phyloP scores from a whole-genome alignment of 2,888 invertebrate genomes.

The Scaptodrosophila latifasciaeformis region DNA sequence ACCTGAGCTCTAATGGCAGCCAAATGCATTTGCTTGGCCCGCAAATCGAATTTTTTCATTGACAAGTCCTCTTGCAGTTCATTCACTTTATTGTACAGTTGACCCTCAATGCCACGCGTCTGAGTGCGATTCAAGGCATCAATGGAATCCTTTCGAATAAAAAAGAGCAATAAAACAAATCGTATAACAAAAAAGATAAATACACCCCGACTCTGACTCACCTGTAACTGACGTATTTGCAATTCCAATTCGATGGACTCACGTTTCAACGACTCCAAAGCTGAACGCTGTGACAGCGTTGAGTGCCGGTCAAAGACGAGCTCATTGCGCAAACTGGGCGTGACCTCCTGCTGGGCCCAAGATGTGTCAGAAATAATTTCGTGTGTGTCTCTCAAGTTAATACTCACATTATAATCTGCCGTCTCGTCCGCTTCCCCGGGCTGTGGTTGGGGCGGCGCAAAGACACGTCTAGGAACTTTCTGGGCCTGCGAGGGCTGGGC shows the following conservation, averaged over 20 bases:
- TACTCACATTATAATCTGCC: conserved; percentile 76
- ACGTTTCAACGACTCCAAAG: conserved; percentile 86
- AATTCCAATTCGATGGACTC: conserved; percentile 89
- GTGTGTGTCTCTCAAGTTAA: not conserved
- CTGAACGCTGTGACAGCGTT: conserved; percentile 82
- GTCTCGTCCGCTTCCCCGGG: conserved; percentile 74
- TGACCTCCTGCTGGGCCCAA: conserved; percentile 78
- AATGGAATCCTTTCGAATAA: conserved; percentile 82
- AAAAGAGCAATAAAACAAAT: not conserved
- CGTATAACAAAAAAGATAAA: not conserved
- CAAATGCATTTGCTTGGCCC: conserved; percentile 92
- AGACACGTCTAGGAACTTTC: conserved; percentile 75
- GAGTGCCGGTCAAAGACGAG: conserved; percentile 87
- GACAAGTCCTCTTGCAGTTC: conserved; percentile 97
- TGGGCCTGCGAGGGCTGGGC: conserved; percentile 77
- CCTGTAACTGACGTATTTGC: conserved; percentile 89
- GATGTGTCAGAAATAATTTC: not conserved
- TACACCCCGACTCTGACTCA: conserved; percentile 63
- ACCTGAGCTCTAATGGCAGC: conserved; percentile 95
- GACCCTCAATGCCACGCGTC: conserved; percentile 84
- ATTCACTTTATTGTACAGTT: conserved; percentile 93
- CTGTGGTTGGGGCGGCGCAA: conserved; percentile 82
- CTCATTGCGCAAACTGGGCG: conserved; percentile 87
- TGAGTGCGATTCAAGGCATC: conserved; percentile 90
- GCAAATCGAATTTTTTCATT: conserved; percentile 93